Conservation (phyloP, 2,113 vertebrate genomes). For the Cardinalis cardinalis region DNA sequence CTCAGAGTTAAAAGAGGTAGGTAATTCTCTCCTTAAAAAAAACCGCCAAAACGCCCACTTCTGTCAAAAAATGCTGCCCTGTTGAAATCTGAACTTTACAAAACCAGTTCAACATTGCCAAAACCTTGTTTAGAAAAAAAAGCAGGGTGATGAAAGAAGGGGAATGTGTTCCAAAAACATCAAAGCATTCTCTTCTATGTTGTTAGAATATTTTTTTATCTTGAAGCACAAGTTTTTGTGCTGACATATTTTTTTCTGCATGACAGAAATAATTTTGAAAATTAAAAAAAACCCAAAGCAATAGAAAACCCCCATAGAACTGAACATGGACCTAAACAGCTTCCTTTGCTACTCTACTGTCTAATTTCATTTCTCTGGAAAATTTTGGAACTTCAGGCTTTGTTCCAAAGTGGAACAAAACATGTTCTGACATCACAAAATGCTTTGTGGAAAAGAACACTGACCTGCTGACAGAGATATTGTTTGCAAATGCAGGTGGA, state of each 20-base stretch:
- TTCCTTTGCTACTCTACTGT: not conserved
- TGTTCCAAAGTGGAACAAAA: slow-evolving; percentile 12
- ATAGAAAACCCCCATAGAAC: not conserved
- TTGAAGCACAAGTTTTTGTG: slow-evolving; percentile 41
- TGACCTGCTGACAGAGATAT: not conserved
- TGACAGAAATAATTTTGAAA: slow-evolving; percentile 10
- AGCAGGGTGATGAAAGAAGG: slow-evolving; percentile 25
- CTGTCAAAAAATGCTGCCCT: slow-evolving; percentile 5
- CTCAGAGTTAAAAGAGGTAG: not conserved
- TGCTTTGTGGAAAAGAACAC: slow-evolving; percentile 3
- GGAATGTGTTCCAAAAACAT: slow-evolving; percentile 37
- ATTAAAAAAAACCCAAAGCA: not conserved
- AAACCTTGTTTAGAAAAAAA: slow-evolving; percentile 23
- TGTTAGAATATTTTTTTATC: slow-evolving; percentile 46
- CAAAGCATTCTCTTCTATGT: slow-evolving; percentile 47
- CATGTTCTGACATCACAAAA: not conserved
- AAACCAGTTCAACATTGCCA: not conserved
- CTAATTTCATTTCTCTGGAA: not conserved
- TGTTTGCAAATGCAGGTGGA: not conserved
- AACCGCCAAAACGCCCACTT: not conserved
- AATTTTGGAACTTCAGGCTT: not conserved
- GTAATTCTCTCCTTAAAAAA: not conserved
- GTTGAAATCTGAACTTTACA: slow-evolving; percentile 31
- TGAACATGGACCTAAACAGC: not conserved
- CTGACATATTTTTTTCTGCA: slow-evolving; percentile 38